Conservation (phyloP, 2,888 invertebrate genomes). For the Platycheirus albimanus region DNA sequence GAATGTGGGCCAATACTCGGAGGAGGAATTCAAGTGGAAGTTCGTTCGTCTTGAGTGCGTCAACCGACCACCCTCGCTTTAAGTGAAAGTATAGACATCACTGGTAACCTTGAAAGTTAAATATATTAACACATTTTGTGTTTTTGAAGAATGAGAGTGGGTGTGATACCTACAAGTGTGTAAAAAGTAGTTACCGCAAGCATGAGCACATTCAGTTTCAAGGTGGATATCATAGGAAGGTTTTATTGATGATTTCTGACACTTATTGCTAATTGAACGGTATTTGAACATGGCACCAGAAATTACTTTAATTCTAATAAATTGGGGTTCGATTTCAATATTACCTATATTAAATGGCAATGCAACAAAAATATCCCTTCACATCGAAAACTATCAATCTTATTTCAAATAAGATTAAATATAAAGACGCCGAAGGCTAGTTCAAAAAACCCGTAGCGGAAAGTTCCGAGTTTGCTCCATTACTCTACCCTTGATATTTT, state of each 20-base stretch:
- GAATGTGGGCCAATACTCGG: conserved; percentile 16
- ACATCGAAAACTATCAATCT: too few relatives aligned
- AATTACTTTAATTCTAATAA: too few relatives aligned
- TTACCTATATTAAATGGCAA: too few relatives aligned
- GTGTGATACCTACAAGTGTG: not conserved
- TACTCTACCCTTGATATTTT: too few relatives aligned
- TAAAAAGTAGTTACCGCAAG: not conserved
- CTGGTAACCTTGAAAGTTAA: conserved; percentile 27
- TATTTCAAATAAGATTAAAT: too few relatives aligned
- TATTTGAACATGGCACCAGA: too few relatives aligned
- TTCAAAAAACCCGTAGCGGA: too few relatives aligned
- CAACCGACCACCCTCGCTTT: conserved; percentile 49
- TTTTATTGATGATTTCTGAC: conserved; percentile 3
- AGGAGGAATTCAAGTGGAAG: conserved; percentile 32
- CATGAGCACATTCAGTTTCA: not conserved
- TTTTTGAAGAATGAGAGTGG: conserved; percentile 3
- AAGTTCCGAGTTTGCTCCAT: too few relatives aligned
- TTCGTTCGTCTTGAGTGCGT: conserved; percentile 20
- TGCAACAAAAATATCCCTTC: too few relatives aligned
- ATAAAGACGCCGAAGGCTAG: too few relatives aligned
- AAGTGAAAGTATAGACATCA: conserved; percentile 35
- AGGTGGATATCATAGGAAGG: conserved; percentile 7
- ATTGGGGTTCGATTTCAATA: too few relatives aligned
- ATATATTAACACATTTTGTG: not conserved
- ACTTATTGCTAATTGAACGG: too few relatives aligned